Percentiles rank a stretch among this genome's conserved stretches.
Conservation (phyloP, 1,140 invertebrate species). For the Drosophila pectinifera region DNA sequence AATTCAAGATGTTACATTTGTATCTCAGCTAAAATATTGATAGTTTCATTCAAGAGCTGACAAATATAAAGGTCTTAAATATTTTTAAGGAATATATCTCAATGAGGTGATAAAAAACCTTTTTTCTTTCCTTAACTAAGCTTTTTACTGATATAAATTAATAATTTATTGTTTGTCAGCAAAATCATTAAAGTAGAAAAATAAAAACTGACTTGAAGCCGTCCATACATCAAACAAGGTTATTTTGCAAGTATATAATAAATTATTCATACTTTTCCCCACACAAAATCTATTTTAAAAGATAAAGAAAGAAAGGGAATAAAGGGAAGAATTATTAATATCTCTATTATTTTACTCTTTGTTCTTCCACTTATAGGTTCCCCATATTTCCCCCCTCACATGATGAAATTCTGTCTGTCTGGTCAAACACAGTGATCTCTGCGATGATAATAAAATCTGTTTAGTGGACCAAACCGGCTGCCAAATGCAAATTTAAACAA, state of each 20-base stretch:
- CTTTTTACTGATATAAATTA: neutral
- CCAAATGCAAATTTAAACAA: constrained; percentile 43
- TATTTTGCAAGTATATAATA: neutral
- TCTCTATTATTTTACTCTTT: neutral
- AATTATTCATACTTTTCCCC: neutral
- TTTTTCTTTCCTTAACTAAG: neutral
- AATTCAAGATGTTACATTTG: neutral
- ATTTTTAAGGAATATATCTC: no score
- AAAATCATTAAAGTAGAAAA: neutral
- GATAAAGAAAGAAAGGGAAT: neutral
- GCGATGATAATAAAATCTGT: constrained; percentile 17
- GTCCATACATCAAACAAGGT: neutral
- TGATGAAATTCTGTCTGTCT: constrained; percentile 28
- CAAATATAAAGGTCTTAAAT: no score
- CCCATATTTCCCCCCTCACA: neutral
- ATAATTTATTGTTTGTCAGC: neutral
- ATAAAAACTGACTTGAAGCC: neutral
- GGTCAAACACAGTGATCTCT: constrained; percentile 23
- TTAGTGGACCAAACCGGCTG: constrained; percentile 33
- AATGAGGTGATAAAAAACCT: neutral
- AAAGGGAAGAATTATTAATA: neutral
- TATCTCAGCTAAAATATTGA: neutral
- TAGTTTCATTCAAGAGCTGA: neutral
- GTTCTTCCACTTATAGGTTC: constrained; percentile 2
- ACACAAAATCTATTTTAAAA: neutral